Evolutionary conservation across 2,888 invertebrate species (phyloP), one percentile per base, ranked within the genome.

Genomic region (Drosophila falleni): DNA sequence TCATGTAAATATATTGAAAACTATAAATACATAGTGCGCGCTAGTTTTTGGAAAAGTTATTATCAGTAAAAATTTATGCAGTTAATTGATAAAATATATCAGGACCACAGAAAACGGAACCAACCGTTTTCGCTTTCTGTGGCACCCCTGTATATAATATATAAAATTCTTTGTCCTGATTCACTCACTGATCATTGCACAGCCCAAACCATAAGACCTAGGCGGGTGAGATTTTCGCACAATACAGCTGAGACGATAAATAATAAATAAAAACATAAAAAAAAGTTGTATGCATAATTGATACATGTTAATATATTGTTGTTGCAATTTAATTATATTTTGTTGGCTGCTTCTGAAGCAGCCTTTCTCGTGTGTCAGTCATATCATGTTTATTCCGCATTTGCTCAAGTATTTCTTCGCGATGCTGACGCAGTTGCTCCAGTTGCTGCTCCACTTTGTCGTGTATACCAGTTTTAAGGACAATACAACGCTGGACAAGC

Each of bases 401-500:
- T 5, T 54, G 63, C 6, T 74, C 33, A 0, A 78, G 8, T 29
- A 84, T 68, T 9, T 59, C 16, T 0, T 65, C 23, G 0, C 68
- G 66, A 42, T 74, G 66, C 5, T n/a, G 11, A 0, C n/a, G 9
- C 2, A 89, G 19, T 2, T 60, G 50, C 3, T 49, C 15, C n/a
- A 87, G 31, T 29, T 84, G 87, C n/a, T 41, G 37, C 13, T 72
- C 66, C 19, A 68, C 35, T 19, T 46, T 56, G 4, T 84, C 75
- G 3, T 54, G 46, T 0, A 70, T 33, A 0, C 46, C 61, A 0
- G 62, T 42, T 3, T 55, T 55, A 4, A 83, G 56, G 5, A 47
- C 11, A 4, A 66, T 6, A 13, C 39, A 70, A 0, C 41, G 26
- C n/a, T 56, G 5, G 0, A 78, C 8, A 3, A 2, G 0, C 8